phyloP scores from a whole-genome alignment of 2,113 vertebrate species.

The Trogon melanurus region DNA sequence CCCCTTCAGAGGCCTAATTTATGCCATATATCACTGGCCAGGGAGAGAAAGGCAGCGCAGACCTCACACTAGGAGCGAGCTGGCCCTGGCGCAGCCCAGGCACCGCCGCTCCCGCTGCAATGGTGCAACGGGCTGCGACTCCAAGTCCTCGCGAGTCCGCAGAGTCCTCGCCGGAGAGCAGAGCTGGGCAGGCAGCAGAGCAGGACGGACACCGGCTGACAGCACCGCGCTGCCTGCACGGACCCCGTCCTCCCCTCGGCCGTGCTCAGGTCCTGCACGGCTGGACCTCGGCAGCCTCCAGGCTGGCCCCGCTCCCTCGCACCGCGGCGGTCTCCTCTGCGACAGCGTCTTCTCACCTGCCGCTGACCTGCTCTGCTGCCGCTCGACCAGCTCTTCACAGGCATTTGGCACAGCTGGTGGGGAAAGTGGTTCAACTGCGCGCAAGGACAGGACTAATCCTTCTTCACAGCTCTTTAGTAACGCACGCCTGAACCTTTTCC shows the following conservation, averaged over 20 bases:
- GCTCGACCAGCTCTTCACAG: neutral
- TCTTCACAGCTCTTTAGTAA: conserved; percentile 43
- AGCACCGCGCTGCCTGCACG: neutral
- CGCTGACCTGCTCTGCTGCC: neutral
- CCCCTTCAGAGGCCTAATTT: conserved; percentile 82
- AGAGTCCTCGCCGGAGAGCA: neutral
- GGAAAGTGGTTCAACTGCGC: neutral
- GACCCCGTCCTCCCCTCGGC: neutral
- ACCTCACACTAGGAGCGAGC: conserved; percentile 60
- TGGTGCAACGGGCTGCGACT: conserved; percentile 42
- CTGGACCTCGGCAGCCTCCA: neutral
- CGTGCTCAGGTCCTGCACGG: accelerated
- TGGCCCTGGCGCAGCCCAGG: conserved; percentile 42
- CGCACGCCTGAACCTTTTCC: conserved; percentile 25
- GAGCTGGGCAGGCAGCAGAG: conserved; percentile 9
- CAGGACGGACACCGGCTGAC: neutral
- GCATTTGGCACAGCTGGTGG: conserved; percentile 11
- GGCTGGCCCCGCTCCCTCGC: accelerated
- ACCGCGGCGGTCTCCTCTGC: neutral
- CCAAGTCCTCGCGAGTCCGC: neutral
- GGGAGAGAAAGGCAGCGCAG: conserved; percentile 65
- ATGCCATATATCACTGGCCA: conserved; percentile 79
- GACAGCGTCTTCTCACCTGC: neutral
- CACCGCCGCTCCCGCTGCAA: neutral
- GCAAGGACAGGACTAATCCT: conserved; percentile 49